These are phyloP conservation scores for Clamator glandarius DNA, from an alignment of 2,797 vertebrate genomes.

Conservation along the genomic window DNA sequence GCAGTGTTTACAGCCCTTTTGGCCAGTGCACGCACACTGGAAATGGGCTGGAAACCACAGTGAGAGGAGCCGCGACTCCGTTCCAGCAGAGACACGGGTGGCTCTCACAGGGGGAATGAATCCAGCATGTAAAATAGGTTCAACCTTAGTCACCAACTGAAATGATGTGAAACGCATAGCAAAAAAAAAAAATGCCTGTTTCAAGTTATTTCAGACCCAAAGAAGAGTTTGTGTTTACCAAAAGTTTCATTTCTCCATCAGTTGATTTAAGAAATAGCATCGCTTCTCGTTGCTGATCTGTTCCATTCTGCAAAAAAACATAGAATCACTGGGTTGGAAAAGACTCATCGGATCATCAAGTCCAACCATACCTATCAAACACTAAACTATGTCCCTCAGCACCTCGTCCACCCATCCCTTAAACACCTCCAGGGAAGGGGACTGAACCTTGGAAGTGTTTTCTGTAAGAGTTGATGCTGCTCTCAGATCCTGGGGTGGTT, in stretches of 20 bases:
- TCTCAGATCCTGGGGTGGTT: neutral
- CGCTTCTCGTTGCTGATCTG: neutral
- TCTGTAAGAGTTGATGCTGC: neutral
- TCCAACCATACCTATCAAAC: too few relatives aligned
- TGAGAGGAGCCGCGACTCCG: neutral
- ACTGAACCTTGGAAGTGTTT: neutral
- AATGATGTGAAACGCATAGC: neutral
- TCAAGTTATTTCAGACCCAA: neutral
- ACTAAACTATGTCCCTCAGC: too few relatives aligned
- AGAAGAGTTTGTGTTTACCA: neutral
- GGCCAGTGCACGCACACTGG: constrained; percentile 8
- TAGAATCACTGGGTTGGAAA: too few relatives aligned
- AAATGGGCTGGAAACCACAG: constrained; percentile 27
- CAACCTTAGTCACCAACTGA: neutral
- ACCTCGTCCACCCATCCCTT: too few relatives aligned
- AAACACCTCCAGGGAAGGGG: too few relatives aligned
- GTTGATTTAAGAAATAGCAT: neutral
- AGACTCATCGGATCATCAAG: too few relatives aligned
- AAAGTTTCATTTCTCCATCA: neutral
- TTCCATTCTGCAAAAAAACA: neutral
- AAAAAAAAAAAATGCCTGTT: neutral
- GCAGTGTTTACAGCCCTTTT: constrained; percentile 6
- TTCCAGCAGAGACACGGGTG: neutral
- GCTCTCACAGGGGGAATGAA: neutral
- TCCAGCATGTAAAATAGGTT: neutral